Conservation (phyloP, 1,140 invertebrate species). For the Tetranychus cinnabarinus region DNA sequence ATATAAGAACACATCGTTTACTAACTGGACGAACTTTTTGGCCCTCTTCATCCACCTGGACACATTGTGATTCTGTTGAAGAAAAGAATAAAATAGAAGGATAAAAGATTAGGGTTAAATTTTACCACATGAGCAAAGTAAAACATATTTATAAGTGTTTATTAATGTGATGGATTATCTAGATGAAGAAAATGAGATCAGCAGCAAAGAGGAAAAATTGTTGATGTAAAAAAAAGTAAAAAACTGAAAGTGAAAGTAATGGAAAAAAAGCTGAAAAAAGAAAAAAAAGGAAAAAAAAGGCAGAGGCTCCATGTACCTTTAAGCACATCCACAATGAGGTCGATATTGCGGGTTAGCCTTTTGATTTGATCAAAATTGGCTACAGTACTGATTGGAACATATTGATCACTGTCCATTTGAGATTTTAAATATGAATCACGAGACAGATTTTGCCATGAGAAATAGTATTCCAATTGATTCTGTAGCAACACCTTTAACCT, state of each 20-base stretch:
- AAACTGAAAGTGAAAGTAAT: too few species aligned
- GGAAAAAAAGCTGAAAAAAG: too few species aligned
- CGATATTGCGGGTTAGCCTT: conserved; percentile 59
- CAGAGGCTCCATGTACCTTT: conserved; percentile 26
- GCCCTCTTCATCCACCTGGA: conserved; percentile 71
- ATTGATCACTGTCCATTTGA: conserved; percentile 88
- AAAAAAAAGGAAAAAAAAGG: too few species aligned
- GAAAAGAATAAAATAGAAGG: too few species aligned
- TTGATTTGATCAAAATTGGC: conserved; percentile 78
- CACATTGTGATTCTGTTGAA: conserved; percentile 46
- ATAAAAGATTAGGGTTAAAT: too few species aligned
- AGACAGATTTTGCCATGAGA: conserved; percentile 73
- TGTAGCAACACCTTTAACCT: conserved; percentile 53
- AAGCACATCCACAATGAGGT: conserved; percentile 65
- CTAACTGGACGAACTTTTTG: conserved; percentile 58
- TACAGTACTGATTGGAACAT: conserved; percentile 72
- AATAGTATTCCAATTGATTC: conserved; percentile 66
- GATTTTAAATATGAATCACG: conserved; percentile 72
- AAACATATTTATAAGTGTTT: too few species aligned
- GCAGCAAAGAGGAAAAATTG: too few species aligned
- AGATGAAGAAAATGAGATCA: too few species aligned
- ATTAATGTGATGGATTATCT: too few species aligned
- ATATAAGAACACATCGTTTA: conserved; percentile 68
- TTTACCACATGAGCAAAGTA: too few species aligned
- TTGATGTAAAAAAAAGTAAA: too few species aligned